A percentile compares a stretch with the other conserved stretches of the same genome.
Conservation (phyloP, 2,888 invertebrate genomes). For the Nomada flava region DNA sequence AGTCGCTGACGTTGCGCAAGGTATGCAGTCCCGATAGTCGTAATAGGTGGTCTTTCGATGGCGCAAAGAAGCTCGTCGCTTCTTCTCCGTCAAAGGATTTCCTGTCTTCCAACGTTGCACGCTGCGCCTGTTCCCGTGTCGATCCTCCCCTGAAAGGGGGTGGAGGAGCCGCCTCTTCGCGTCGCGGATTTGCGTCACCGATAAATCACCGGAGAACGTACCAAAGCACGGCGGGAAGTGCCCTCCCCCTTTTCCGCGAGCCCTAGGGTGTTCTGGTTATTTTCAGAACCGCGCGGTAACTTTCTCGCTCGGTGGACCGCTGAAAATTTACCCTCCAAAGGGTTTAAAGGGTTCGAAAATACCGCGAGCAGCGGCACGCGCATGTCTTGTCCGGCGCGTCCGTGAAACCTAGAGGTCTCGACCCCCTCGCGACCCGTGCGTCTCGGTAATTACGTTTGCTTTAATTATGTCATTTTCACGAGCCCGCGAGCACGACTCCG, state of each 20-base stretch:
- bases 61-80: background rate
- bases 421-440: conserved; percentile 12
- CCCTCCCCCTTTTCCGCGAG: background rate
- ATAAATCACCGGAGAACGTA: conserved; percentile 60
- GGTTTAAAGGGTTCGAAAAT: conserved; percentile 27
- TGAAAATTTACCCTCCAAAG: conserved; percentile 32
- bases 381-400: background rate
- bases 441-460: conserved; percentile 67
- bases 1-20: background rate
- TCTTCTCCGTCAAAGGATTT: conserved; percentile 25
- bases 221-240: background rate
- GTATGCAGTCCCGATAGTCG: background rate
- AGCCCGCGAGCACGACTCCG: conserved; percentile 26
- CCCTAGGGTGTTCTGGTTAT: background rate
- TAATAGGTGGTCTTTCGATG: conserved; percentile 14
- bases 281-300: conserved; percentile 7
- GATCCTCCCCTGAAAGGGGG: background rate
- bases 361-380: conserved; percentile 18
- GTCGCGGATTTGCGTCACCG: conserved; percentile 43
- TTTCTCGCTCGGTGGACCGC: conserved; percentile 2
- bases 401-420: background rate
- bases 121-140: background rate
- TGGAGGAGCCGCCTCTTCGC: background rate
- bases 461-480: conserved; percentile 71
- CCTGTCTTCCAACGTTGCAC: conserved; percentile 3